Evolutionary conservation across 1,140 invertebrate species (phyloP).

Genomic region (Lycorma delicatula): DNA sequence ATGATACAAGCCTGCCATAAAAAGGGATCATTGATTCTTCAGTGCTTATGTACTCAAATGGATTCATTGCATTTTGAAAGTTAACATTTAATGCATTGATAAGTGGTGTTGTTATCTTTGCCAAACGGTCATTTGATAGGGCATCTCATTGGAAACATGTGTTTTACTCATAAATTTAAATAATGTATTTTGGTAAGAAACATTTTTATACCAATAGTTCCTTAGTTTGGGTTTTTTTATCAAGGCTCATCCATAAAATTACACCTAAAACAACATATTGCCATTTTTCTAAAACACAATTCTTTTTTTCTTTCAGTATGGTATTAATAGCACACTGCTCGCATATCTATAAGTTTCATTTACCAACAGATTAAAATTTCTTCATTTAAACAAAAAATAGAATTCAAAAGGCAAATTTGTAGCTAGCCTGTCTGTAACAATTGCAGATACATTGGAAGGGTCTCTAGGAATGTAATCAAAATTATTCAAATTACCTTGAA

Average conservation of each 20-base stretch:
- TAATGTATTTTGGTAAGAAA: not conserved
- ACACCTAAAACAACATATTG: not conserved
- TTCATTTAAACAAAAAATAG: not conserved
- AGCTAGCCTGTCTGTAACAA: no score
- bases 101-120: not conserved
- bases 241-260: not conserved
- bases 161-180: not conserved
- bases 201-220: not conserved
- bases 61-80: not conserved
- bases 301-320: not conserved
- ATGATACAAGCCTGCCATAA: not conserved
- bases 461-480: no score
- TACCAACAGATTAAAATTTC: conserved; percentile 6
- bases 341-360: not conserved
- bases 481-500: no score
- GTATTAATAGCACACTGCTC: not conserved
- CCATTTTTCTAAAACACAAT: not conserved
- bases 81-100: no score
- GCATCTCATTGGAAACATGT: not conserved
- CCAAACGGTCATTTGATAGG: not conserved
- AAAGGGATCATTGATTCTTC: not conserved
- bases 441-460: no score
- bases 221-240: not conserved
- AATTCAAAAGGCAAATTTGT: no score
- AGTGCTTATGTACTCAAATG: not conserved